phyloP scores from a whole-genome alignment of 2,888 invertebrate species.

The Conchocele bisecta region DNA sequence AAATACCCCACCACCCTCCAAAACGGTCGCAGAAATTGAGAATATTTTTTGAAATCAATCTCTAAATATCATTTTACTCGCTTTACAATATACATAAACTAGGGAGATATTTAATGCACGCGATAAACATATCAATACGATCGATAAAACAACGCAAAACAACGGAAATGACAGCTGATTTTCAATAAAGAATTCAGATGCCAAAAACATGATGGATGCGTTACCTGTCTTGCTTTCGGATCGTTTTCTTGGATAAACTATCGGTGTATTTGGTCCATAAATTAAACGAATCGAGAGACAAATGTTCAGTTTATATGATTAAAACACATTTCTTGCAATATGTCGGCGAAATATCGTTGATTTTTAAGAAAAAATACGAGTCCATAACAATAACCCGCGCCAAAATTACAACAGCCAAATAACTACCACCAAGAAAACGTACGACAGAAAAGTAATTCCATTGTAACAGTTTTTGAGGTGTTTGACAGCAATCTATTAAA shows the following conservation, averaged over 20 bases:
- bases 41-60: no score
- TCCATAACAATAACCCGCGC: conserved; percentile 78
- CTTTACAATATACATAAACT: no score
- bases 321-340: conserved; percentile 17
- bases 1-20: no score
- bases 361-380: conserved; percentile 50
- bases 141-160: no score
- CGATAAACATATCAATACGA: no score
- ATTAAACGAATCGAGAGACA: conserved; percentile 22
- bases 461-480: no score
- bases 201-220: conserved; percentile 48
- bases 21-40: no score
- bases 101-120: no score
- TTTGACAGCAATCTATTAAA: no score
- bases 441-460: conserved; percentile 35
- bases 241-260: conserved; percentile 10
- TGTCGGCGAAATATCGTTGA: conserved; percentile 12
- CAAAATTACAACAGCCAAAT: conserved; percentile 76
- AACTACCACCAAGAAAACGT: conserved; percentile 52
- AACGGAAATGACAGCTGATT: neutral
- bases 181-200: conserved; percentile 15
- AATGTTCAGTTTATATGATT: conserved; percentile 32
- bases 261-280: neutral
- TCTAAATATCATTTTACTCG: no score
- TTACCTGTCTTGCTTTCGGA: conserved; percentile 58